These are phyloP conservation scores for Upupa epops DNA, from an alignment of 2,113 vertebrate genomes.

Conservation along the genomic window DNA sequence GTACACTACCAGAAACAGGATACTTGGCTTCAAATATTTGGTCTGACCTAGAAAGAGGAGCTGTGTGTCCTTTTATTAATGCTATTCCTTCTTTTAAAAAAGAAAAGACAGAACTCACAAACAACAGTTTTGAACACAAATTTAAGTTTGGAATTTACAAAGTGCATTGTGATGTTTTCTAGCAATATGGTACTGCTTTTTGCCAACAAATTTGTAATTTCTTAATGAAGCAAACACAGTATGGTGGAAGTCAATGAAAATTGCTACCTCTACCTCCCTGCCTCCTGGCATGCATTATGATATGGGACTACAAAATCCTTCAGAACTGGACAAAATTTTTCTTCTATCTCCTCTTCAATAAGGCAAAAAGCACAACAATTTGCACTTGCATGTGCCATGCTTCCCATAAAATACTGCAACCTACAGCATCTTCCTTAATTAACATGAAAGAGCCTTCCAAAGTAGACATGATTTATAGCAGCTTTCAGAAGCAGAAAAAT, in stretches of 20 bases:
- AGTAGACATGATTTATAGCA: constrained; percentile 51
- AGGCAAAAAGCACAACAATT: constrained; percentile 64
- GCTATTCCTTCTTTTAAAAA: neutral
- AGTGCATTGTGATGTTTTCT: constrained; percentile 69
- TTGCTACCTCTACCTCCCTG: constrained; percentile 62
- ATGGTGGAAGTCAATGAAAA: constrained; percentile 65
- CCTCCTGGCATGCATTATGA: constrained; percentile 41
- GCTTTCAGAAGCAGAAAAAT: constrained; percentile 49
- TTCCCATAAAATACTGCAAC: constrained; percentile 44
- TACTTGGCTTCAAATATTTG: neutral
- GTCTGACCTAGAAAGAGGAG: neutral
- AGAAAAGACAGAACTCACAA: constrained; percentile 45
- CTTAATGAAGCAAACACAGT: constrained; percentile 69
- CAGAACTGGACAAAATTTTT: constrained; percentile 52
- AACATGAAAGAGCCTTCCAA: constrained; percentile 52
- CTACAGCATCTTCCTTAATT: constrained; percentile 53
- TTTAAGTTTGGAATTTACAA: constrained; percentile 62
- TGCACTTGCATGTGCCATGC: constrained; percentile 26
- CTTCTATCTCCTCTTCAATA: constrained; percentile 1
- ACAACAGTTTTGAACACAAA: constrained; percentile 62
- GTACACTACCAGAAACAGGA: neutral
- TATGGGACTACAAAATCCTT: constrained; percentile 26
- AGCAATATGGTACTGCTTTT: constrained; percentile 69
- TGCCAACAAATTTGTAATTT: constrained; percentile 69
- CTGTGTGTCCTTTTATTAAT: neutral